Percentiles rank a stretch among this genome's conserved stretches.
phyloP scores from a whole-genome alignment of 2,888 invertebrate genomes.

The Argynnis bischoffii region DNA sequence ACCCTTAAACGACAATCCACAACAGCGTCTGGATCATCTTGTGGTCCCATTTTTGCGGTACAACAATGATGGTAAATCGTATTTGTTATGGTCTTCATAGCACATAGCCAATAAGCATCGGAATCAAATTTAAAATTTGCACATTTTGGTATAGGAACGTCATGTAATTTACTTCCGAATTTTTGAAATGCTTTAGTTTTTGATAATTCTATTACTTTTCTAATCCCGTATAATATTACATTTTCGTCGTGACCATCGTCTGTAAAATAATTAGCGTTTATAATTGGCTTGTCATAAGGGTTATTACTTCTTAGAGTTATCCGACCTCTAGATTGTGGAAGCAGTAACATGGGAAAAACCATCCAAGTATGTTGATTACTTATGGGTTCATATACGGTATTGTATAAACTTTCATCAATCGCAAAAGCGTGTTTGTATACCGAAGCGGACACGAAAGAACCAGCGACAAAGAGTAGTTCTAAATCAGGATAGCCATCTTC shows the following conservation, averaged over 20 bases:
- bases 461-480: conserved; percentile 80
- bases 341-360: conserved; percentile 83
- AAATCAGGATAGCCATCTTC: conserved; percentile 81
- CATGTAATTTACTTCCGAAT: conserved; percentile 78
- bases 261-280: conserved; percentile 85
- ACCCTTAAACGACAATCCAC: conserved; percentile 78
- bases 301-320: conserved; percentile 83
- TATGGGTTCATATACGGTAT: conserved; percentile 68
- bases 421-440: conserved; percentile 59
- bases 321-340: conserved; percentile 84
- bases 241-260: conserved; percentile 81
- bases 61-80: conserved; percentile 82
- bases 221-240: conserved; percentile 72
- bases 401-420: conserved; percentile 67
- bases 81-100: conserved; percentile 75
- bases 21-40: conserved; percentile 72
- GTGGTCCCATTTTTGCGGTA: conserved; percentile 80
- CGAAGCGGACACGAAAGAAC: conserved; percentile 70
- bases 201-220: conserved; percentile 66
- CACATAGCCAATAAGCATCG: conserved; percentile 88
- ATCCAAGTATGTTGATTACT: conserved; percentile 73
- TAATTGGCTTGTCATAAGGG: conserved; percentile 85
- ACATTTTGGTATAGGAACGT: conserved; percentile 81
- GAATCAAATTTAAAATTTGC: conserved; percentile 75
- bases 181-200: conserved; percentile 77